Evolutionary conservation across 2,888 invertebrate species (phyloP).

Genomic region (Anticlea derivata): DNA sequence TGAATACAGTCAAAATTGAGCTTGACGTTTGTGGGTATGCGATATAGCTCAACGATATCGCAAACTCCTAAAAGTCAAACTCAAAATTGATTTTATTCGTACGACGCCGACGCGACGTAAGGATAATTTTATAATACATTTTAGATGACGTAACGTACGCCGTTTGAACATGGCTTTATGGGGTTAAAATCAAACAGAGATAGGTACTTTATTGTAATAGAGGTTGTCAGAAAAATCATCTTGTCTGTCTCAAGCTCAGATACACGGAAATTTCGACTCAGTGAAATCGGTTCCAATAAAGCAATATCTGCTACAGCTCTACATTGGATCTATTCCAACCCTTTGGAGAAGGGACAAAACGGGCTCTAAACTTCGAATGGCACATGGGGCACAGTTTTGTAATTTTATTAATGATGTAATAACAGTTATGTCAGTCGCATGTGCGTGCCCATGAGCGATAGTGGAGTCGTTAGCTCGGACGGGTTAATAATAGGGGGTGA

Average conservation of each 20-base stretch:
- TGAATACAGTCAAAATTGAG: no score
- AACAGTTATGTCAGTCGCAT: constrained; percentile 82
- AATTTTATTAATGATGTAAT: constrained; percentile 85
- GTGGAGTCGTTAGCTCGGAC: constrained; percentile 78
- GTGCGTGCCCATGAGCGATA: constrained; percentile 81
- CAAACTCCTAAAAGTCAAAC: no score
- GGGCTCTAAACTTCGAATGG: constrained; percentile 67
- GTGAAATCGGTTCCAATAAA: constrained; percentile 6
- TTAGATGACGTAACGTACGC: no score
- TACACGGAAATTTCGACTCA: not conserved
- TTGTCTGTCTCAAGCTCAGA: not conserved
- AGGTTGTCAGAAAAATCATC: not conserved
- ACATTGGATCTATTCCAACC: constrained; percentile 45
- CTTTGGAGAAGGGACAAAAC: constrained; percentile 57
- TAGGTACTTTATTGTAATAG: no score
- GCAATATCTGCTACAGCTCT: constrained; percentile 14
- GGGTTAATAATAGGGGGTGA: constrained; percentile 78
- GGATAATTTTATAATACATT: no score
- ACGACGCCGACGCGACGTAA: no score
- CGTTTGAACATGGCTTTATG: no score
- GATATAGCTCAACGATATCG: no score
- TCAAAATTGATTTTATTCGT: no score
- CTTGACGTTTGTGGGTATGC: no score
- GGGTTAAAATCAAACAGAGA: no score
- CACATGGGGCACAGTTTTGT: constrained; percentile 81